Conservation (phyloP, 2,113 vertebrate species). For the Protobothrops flavoviridis region DNA sequence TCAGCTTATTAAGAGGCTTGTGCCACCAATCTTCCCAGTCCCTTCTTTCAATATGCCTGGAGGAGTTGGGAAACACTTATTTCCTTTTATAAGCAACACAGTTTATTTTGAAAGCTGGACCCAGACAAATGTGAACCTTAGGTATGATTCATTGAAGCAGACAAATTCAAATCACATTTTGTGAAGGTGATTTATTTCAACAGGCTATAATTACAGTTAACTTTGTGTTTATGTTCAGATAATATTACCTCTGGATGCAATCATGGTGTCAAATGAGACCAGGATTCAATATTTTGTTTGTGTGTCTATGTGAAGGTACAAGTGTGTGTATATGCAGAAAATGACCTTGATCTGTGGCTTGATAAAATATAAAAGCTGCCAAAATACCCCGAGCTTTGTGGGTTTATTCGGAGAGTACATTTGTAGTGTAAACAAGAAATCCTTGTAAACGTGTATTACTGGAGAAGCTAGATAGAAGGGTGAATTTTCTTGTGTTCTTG, state of each 20-base stretch:
- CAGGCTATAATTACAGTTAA: neutral
- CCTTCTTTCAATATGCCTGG: neutral
- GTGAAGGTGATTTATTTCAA: neutral
- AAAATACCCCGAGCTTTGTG: neutral
- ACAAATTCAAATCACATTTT: neutral
- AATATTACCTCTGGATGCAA: neutral
- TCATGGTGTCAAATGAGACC: slow-evolving; percentile 52
- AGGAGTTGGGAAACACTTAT: neutral
- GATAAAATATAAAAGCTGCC: neutral
- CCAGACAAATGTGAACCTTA: neutral
- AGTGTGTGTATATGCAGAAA: slow-evolving; percentile 18
- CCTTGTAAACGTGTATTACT: neutral
- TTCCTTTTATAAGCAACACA: neutral
- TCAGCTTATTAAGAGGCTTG: slow-evolving; percentile 11
- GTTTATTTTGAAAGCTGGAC: neutral
- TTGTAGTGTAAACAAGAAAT: neutral
- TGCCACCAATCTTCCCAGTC: neutral
- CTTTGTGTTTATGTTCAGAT: neutral
- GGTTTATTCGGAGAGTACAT: neutral
- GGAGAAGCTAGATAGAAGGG: neutral
- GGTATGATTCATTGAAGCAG: neutral
- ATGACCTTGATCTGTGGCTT: neutral
- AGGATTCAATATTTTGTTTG: slow-evolving; percentile 58
- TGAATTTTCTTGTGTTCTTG: neutral
- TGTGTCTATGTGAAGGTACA: slow-evolving; percentile 45